A percentile compares a stretch with the other conserved stretches of the same genome.
These are phyloP conservation scores for Autographa gamma DNA, from an alignment of 2,888 invertebrate genomes.

Conservation along the genomic window DNA sequence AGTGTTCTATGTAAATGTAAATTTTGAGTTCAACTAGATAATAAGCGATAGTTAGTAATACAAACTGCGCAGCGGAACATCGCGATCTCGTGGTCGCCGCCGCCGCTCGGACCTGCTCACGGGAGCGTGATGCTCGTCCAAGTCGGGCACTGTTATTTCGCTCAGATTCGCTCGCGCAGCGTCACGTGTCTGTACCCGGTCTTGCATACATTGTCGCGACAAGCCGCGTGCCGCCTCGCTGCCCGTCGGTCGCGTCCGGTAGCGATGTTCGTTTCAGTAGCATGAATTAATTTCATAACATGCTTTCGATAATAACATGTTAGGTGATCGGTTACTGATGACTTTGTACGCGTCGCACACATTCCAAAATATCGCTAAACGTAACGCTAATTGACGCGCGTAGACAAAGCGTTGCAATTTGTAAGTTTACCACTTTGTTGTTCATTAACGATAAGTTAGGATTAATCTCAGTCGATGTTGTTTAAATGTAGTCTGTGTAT, in stretches of 20 bases:
- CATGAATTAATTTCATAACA: slow-evolving; percentile 56
- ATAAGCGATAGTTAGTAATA: slow-evolving; percentile 71
- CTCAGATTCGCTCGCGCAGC: slow-evolving; percentile 81
- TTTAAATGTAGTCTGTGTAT: slow-evolving; percentile 86
- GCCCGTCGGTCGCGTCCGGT: slow-evolving; percentile 18
- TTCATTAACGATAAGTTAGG: slow-evolving; percentile 88
- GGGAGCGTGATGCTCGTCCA: slow-evolving; percentile 50
- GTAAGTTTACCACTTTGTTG: slow-evolving; percentile 88
- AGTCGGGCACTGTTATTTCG: slow-evolving; percentile 78
- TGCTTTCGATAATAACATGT: slow-evolving; percentile 61
- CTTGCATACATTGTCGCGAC: slow-evolving; percentile 43
- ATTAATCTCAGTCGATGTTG: slow-evolving; percentile 87
- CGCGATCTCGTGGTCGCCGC: slow-evolving; percentile 38
- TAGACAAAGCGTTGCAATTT: slow-evolving; percentile 78
- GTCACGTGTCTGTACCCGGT: slow-evolving; percentile 57
- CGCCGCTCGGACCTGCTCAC: slow-evolving; percentile 32
- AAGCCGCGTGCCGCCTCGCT: slow-evolving; percentile 8
- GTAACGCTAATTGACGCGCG: slow-evolving; percentile 79
- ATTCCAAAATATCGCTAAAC: slow-evolving; percentile 85
- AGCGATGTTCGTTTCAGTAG: slow-evolving; percentile 48
- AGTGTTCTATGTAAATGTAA: slow-evolving; percentile 86
- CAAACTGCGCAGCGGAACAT: slow-evolving; percentile 61
- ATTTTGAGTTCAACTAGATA: slow-evolving; percentile 83
- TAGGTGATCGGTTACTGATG: slow-evolving; percentile 63
- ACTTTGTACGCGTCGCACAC: slow-evolving; percentile 81